These are phyloP conservation scores for Coleophora flavipennella DNA, from an alignment of 2,888 invertebrate species.

Conservation along the genomic window DNA sequence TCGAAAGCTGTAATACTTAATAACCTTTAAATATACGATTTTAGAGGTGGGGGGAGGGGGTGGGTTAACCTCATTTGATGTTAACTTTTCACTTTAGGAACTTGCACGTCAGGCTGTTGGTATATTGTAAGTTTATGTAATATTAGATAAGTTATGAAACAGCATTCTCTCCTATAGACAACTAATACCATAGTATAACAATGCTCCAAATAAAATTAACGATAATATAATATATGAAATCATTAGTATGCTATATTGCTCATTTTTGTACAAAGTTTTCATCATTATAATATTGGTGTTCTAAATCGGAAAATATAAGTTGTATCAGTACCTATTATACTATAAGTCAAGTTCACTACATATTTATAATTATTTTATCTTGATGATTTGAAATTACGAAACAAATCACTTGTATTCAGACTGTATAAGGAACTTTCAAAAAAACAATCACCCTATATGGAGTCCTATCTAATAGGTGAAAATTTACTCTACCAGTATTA, in stretches of 20 bases:
- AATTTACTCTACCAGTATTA: too few species aligned
- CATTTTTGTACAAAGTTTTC: conserved; percentile 71
- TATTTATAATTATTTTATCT: conserved; percentile 28
- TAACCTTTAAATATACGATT: too few species aligned
- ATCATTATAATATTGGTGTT: conserved; percentile 64
- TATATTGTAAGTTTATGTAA: conserved; percentile 7
- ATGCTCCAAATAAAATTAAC: conserved; percentile 56
- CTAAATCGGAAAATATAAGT: conserved; percentile 58
- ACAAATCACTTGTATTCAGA: conserved; percentile 47
- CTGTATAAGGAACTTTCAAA: conserved; percentile 54
- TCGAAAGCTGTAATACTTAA: too few species aligned
- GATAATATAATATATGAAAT: conserved; percentile 51
- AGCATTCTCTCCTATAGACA: conserved; percentile 31
- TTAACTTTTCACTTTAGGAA: too few species aligned
- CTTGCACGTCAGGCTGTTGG: too few species aligned
- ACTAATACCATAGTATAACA: conserved; percentile 59
- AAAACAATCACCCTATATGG: conserved; percentile 25
- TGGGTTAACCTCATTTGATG: too few species aligned
- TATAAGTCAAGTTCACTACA: conserved; percentile 47
- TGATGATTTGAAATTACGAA: conserved; percentile 41
- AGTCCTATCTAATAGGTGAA: conserved; percentile 15
- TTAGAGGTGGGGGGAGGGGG: too few species aligned
- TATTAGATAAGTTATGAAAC: conserved; percentile 1
- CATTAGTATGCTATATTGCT: conserved; percentile 64
- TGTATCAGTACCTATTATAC: conserved; percentile 48